Evolutionary conservation across 2,888 invertebrate species (phyloP), one percentile per base, ranked within the genome.

Genomic region (Drosophila yooni): DNA sequence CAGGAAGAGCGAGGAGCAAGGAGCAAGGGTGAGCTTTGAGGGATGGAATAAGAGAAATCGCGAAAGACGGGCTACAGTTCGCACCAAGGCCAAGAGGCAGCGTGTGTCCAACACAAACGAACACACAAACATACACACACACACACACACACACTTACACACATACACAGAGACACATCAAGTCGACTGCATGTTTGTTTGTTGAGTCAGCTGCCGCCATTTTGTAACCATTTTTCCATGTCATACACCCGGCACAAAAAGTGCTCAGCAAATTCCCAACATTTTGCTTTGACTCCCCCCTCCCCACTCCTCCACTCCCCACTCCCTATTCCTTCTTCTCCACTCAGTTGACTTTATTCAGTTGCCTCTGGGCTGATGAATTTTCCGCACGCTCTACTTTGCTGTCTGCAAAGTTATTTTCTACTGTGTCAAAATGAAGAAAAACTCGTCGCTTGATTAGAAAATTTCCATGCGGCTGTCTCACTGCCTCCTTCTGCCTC

Each of bases 151-250:
- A 46, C 15, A 38, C 8, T 18, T 0, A 38, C 3, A 38, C 18
- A 38, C 8, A 18, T 3, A n/a, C 18, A 38, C 8, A 8, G 7
- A 25, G 21, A 38, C 64, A 50, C 36, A 18, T 33, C 63, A 36
- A 57, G 21, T 57, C 15, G 15, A 31, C 29, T 76, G 72, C 62
- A 52, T 81, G 72, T 54, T 70, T 81, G 79, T 78, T 72, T 75
- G 88, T 82, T 75, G 86, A 88, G 88, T 85, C 84, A 89, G 83
- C 73, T 86, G 90, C 74, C 89, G 80, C 85, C 89, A 85, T 85
- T 85, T 89, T 88, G 85, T 80, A 85, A 68, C 75, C 75, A 80
- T 89, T 88, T 89, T 82, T 79, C 74, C 84, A 88, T 83, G 83
- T 78, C 87, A 86, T 79, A 86, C 73, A 86, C 69, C 67, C 70